Evolutionary conservation across 2,113 vertebrate genomes (phyloP).

Genomic region (Chinchilla lanigera): DNA sequence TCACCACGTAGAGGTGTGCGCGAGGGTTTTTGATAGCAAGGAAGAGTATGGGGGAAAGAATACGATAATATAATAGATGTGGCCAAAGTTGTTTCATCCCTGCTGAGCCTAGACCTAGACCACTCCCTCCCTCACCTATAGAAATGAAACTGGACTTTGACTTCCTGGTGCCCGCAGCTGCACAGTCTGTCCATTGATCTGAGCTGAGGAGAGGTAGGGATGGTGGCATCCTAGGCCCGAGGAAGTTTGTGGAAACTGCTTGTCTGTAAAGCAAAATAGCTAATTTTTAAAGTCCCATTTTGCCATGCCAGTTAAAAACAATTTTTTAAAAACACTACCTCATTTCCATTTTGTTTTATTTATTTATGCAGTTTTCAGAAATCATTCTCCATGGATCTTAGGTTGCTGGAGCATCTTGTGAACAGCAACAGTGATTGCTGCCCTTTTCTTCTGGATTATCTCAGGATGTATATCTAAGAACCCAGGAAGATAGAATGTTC

Average conservation of each 20-base stretch:
- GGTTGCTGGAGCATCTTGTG: not conserved
- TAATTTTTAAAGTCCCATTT: not conserved
- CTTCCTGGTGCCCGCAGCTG: not conserved
- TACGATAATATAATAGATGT: not conserved
- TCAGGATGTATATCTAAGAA: not conserved
- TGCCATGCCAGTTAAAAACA: not conserved
- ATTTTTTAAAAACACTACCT: not conserved
- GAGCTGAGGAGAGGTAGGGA: not conserved
- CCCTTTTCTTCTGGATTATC: constrained; percentile 18
- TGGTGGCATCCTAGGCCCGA: not conserved
- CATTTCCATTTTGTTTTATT: not conserved
- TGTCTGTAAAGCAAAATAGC: not conserved
- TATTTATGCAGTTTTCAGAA: not conserved
- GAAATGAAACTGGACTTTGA: not conserved
- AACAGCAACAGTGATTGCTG: not conserved
- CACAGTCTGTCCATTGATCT: not conserved
- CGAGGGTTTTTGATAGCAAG: not conserved
- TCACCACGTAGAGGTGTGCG: not conserved
- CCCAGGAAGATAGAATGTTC: not conserved
- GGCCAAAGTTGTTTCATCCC: not conserved
- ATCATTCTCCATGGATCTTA: not conserved
- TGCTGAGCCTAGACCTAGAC: not conserved
- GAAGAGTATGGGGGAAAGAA: not conserved
- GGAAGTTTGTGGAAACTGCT: not conserved
- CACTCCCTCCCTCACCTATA: not conserved